Percentiles rank a stretch among this genome's conserved stretches.
Evolutionary conservation across 1,140 invertebrate species (phyloP).

Genomic region (Diabrotica undecimpunctata): DNA sequence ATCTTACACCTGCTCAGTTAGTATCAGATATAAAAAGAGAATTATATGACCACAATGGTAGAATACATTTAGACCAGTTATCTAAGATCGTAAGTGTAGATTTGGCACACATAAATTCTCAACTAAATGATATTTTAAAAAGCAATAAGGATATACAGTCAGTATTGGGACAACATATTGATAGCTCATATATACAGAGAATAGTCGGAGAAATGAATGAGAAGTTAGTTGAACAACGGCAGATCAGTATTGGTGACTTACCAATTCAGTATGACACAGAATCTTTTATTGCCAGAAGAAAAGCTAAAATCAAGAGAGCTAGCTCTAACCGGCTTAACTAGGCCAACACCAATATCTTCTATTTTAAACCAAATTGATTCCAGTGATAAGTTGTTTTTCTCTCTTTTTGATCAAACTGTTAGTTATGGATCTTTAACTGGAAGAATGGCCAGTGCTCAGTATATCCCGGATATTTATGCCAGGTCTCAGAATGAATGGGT

Average conservation of each 20-base stretch:
- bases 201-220: constrained; percentile 94
- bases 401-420: constrained; percentile 63
- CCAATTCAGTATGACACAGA: constrained; percentile 91
- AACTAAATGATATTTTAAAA: constrained; percentile 58
- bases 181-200: constrained; percentile 70
- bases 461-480: constrained; percentile 85
- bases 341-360: constrained; percentile 75
- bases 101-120: constrained; percentile 70
- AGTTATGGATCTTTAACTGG: constrained; percentile 77
- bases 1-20: constrained; percentile 89
- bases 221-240: constrained; percentile 77
- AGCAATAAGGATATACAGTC: constrained; percentile 63
- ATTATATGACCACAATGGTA: constrained; percentile 78
- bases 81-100: constrained; percentile 86
- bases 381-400: constrained; percentile 80
- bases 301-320: constrained; percentile 83
- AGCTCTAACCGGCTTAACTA: constrained; percentile 80
- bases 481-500: too few species aligned
- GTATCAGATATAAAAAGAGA: constrained; percentile 89
- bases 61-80: constrained; percentile 84
- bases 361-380: constrained; percentile 78
- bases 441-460: constrained; percentile 71
- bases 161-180: constrained; percentile 72
- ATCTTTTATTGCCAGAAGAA: constrained; percentile 79
- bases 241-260: constrained; percentile 80